Percentiles rank a stretch among this genome's conserved stretches.
These are phyloP conservation scores for Tetrao urogallus DNA, from an alignment of 2,113 vertebrate species.

Conservation along the genomic window DNA sequence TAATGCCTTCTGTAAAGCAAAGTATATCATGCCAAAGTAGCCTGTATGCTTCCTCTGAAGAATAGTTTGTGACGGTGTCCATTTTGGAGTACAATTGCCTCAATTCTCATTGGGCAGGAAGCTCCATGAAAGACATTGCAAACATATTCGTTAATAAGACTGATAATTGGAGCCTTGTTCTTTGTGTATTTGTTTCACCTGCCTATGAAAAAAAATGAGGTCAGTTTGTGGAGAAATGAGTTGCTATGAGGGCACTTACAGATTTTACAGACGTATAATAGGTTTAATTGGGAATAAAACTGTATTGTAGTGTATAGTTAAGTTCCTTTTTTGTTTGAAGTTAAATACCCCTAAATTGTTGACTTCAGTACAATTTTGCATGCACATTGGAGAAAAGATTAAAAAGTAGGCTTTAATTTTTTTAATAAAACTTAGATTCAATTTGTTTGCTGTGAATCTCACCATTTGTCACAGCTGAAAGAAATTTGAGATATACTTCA, in stretches of 20 bases:
- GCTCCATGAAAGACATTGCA: accelerated
- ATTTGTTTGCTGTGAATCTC: neutral
- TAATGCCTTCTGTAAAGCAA: neutral
- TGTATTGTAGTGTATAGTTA: neutral
- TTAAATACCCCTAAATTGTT: neutral
- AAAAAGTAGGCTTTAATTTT: neutral
- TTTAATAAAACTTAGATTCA: neutral
- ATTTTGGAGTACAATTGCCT: neutral
- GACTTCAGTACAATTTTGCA: neutral
- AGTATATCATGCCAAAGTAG: neutral
- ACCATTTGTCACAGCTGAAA: neutral
- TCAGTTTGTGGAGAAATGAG: neutral
- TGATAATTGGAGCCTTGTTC: neutral
- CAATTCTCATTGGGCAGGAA: neutral
- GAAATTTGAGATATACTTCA: neutral
- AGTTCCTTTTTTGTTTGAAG: neutral
- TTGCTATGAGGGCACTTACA: neutral
- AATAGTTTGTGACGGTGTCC: neutral
- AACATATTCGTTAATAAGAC: neutral
- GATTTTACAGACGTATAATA: neutral
- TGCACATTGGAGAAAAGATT: neutral
- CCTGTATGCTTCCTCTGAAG: neutral
- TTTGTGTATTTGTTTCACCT: neutral
- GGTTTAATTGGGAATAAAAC: neutral
- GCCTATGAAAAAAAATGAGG: neutral